Percentiles rank a stretch among this genome's conserved stretches.
Conservation (phyloP, 1,140 invertebrate species). For the Carposina sasakii region DNA sequence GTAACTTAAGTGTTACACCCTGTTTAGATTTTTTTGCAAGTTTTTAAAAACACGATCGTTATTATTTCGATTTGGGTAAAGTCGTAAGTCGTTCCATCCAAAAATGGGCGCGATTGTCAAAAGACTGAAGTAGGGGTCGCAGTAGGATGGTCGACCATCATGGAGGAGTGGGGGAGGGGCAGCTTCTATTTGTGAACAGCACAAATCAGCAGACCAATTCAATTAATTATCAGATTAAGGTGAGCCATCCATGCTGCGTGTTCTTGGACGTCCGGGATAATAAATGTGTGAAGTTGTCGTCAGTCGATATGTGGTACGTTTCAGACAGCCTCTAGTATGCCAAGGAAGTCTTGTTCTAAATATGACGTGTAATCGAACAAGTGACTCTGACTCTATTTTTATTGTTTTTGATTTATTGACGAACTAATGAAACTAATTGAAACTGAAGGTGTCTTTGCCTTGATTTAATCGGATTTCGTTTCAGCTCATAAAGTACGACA, state of each 20-base stretch:
- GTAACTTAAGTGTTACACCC: conserved; percentile 37
- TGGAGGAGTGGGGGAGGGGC: conserved; percentile 34
- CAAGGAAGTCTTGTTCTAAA: no score
- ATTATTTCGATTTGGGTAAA: conserved; percentile 40
- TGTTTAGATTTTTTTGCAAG: conserved; percentile 25
- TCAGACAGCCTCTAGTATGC: no score
- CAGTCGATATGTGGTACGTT: conserved; percentile 29
- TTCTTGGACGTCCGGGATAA: conserved; percentile 48
- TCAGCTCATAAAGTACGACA: no score
- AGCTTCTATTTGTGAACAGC: conserved; percentile 65
- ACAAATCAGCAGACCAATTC: conserved; percentile 70
- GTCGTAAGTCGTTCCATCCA: conserved; percentile 62
- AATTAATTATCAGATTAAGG: conserved; percentile 74
- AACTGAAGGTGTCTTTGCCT: no score
- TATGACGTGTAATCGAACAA: no score
- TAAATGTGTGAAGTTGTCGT: conserved; percentile 42
- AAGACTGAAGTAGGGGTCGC: conserved; percentile 62
- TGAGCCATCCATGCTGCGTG: conserved; percentile 53
- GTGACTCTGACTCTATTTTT: no score
- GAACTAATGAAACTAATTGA: no score
- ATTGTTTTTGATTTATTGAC: no score
- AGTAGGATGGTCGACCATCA: conserved; percentile 36
- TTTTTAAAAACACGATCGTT: conserved; percentile 18
- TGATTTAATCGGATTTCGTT: no score
- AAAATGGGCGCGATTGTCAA: conserved; percentile 69